Evolutionary conservation across 2,797 vertebrate genomes (phyloP), one percentile per base, ranked within the genome.

Genomic region (Vultur gryphus): DNA sequence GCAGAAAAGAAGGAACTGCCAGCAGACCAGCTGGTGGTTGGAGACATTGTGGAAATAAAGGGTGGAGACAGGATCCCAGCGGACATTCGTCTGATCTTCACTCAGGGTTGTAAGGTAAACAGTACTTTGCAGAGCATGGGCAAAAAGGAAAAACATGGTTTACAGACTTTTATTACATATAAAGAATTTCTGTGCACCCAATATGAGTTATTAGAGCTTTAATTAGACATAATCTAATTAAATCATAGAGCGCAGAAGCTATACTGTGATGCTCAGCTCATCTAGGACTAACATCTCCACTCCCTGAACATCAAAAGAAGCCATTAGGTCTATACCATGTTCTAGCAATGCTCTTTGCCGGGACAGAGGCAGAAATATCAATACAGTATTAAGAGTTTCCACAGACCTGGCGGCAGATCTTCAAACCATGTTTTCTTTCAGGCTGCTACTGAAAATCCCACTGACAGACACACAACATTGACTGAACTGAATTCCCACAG

Each of bases 51-150:
- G 54, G 98, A 98, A 82, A 98, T 98, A 80, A 98, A 98, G 97
- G 98, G 98, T 31, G 98, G 98, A 58, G 98, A 98, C 77, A 98
- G 96, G 86, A 98, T 98, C 84, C 98, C 98, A 37, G 98, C 98
- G 0, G 98, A 98, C 83, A 91, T 98, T 90, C 97, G 98, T 24
- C 54, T 98, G 16, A 93, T 98, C 57, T 84, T 57, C 87, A 25
- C 96, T 55, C 98, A 98, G 89, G 98, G 98, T 0, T 98, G 98
- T 66, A 98, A 98, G 97, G 98, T 98, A 91, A 97, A 43, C 7
- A 10, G 25, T 13, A 26, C 41, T 61, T 37, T 48, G 41, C 20
- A 69, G 44, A 37, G 35, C 41, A 52, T 0, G 1, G 64, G 55
- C 19, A 46, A 69, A 67, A 52, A 29, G 5, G 18, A 20, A 13